These are phyloP conservation scores for Perca flavescens DNA, from an alignment of 2,113 vertebrate species.

Conservation along the genomic window DNA sequence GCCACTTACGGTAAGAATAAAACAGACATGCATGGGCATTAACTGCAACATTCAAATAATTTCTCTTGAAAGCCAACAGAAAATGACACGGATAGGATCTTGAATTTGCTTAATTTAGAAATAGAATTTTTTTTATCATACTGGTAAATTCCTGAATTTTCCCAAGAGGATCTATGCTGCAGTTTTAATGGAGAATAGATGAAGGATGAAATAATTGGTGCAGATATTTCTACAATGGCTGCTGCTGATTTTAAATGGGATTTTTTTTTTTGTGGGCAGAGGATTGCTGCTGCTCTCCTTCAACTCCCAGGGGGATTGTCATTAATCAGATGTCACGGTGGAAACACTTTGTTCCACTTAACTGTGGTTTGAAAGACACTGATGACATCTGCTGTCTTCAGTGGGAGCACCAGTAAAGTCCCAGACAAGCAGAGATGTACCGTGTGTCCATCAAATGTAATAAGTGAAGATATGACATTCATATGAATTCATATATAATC, in stretches of 20 bases:
- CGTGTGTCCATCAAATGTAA: not conserved
- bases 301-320: constrained; percentile 43
- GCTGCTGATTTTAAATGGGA: constrained; percentile 53
- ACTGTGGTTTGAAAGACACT: constrained; percentile 38
- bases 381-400: constrained; percentile 34
- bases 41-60: constrained; percentile 26
- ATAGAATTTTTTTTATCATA: constrained; percentile 26
- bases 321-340: constrained; percentile 72
- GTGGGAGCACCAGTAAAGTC: constrained; percentile 31
- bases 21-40: constrained; percentile 24
- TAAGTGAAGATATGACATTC: not conserved
- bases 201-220: constrained; percentile 25
- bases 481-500: not conserved
- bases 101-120: constrained; percentile 32
- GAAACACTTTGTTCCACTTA: constrained; percentile 69
- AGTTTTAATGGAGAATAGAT: constrained; percentile 21
- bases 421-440: constrained; percentile 29
- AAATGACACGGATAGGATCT: constrained; percentile 21
- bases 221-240: constrained; percentile 43
- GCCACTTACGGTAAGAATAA: constrained; percentile 4
- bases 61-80: not conserved
- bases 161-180: not conserved
- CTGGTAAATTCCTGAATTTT: not conserved
- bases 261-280: constrained; percentile 43
- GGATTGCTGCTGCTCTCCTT: constrained; percentile 51